phyloP scores from a whole-genome alignment of 1,140 invertebrate genomes.

The Drosophila setifemur region DNA sequence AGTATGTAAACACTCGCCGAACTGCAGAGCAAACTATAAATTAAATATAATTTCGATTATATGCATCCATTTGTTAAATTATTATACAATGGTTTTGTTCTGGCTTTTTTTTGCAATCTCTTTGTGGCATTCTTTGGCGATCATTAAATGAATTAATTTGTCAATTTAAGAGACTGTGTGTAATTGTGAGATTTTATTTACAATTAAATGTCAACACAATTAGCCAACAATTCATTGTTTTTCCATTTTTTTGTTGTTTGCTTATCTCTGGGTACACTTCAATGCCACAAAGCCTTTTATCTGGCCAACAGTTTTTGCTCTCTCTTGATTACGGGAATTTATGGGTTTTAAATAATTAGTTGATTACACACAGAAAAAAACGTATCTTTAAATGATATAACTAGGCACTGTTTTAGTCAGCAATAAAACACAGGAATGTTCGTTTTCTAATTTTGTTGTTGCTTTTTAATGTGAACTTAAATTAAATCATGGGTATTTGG shows the following conservation, averaged over 20 bases:
- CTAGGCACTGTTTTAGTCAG: conserved; percentile 24
- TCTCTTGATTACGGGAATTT: conserved; percentile 36
- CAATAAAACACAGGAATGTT: background rate
- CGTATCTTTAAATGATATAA: conserved; percentile 1
- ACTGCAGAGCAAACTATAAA: background rate
- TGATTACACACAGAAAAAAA: too few species aligned
- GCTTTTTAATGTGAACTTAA: conserved; percentile 26
- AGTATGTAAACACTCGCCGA: background rate
- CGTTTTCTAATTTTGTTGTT: background rate
- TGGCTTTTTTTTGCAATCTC: background rate
- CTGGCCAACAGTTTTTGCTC: conserved; percentile 14
- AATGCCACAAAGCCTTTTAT: conserved; percentile 16
- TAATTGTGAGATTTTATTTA: conserved; percentile 9
- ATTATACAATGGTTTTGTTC: too few species aligned
- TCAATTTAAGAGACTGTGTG: background rate
- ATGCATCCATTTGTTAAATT: background rate
- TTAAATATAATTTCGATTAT: background rate
- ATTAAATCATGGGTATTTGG: conserved; percentile 28
- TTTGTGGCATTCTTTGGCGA: background rate
- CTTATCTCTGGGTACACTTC: conserved; percentile 23
- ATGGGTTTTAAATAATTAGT: conserved; percentile 52
- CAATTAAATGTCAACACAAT: conserved; percentile 7
- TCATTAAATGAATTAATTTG: conserved; percentile 10
- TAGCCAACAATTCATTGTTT: conserved; percentile 10
- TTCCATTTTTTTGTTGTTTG: conserved; percentile 26